phyloP scores from a whole-genome alignment of 2,888 invertebrate genomes.

The Eugnorisma glareosa region DNA sequence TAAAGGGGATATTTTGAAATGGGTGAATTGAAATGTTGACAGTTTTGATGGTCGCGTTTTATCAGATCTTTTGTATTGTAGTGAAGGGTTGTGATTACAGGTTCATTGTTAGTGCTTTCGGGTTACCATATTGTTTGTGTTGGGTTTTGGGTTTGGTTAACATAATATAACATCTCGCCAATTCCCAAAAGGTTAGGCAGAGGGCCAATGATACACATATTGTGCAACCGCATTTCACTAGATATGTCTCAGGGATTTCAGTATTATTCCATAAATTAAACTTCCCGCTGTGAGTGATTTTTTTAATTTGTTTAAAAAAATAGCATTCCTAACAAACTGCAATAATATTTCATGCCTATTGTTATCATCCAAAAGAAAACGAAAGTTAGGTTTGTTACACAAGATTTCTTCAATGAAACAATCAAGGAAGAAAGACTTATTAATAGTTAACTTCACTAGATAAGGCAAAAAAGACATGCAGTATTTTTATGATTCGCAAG shows the following conservation, averaged over 20 bases:
- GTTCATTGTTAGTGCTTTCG: background rate
- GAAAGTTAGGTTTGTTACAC: background rate
- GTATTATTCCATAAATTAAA: too few relatives aligned
- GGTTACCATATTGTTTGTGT: background rate
- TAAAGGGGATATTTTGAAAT: conserved; percentile 35
- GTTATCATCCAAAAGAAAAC: background rate
- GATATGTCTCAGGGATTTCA: too few relatives aligned
- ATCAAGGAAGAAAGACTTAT: background rate
- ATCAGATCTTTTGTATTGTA: conserved; percentile 5
- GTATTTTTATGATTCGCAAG: background rate
- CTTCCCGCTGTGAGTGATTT: too few relatives aligned
- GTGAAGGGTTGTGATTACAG: background rate
- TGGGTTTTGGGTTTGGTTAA: too few relatives aligned
- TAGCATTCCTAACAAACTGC: background rate
- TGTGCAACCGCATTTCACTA: too few relatives aligned
- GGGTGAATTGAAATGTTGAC: conserved; percentile 33
- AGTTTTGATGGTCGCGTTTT: background rate
- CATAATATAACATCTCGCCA: too few relatives aligned
- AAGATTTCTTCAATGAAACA: background rate
- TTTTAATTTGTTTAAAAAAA: too few relatives aligned
- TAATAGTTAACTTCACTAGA: background rate
- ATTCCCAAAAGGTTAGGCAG: too few relatives aligned
- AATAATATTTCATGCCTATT: background rate
- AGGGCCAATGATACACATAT: too few relatives aligned
- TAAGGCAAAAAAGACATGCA: background rate